phyloP scores from a whole-genome alignment of 2,113 vertebrate genomes.

The Crotophaga sulcirostris region DNA sequence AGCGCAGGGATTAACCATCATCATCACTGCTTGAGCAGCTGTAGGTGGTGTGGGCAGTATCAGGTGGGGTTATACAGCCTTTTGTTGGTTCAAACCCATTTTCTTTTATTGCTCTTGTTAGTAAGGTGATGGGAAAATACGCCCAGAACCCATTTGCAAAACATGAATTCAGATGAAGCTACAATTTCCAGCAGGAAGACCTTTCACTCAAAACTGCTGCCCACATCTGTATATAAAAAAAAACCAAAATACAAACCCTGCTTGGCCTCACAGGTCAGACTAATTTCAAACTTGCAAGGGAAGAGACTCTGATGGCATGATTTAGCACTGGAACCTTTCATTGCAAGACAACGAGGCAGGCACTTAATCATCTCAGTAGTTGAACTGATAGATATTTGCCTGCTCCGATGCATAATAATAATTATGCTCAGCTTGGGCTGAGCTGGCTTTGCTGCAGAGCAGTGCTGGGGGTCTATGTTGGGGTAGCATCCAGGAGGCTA shows the following conservation, averaged over 20 bases:
- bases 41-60: accelerated
- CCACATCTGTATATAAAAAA: accelerated
- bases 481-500: neutral
- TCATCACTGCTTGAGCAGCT: neutral
- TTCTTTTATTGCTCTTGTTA: neutral
- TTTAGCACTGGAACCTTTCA: neutral
- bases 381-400: neutral
- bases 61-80: accelerated
- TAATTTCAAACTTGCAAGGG: accelerated
- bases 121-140: neutral
- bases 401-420: accelerated
- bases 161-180: neutral
- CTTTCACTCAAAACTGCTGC: neutral
- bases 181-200: neutral
- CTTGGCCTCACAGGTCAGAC: neutral
- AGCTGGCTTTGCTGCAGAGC: neutral
- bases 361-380: neutral
- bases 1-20: neutral
- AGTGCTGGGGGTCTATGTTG: accelerated
- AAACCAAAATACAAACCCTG: too few species aligned
- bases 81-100: accelerated
- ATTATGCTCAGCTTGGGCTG: accelerated
- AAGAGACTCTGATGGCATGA: neutral
- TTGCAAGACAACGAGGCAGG: accelerated
- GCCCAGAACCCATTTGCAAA: neutral